These are phyloP conservation scores for Daphoenositta chrysoptera DNA, from an alignment of 2,113 vertebrate species.

Conservation along the genomic window DNA sequence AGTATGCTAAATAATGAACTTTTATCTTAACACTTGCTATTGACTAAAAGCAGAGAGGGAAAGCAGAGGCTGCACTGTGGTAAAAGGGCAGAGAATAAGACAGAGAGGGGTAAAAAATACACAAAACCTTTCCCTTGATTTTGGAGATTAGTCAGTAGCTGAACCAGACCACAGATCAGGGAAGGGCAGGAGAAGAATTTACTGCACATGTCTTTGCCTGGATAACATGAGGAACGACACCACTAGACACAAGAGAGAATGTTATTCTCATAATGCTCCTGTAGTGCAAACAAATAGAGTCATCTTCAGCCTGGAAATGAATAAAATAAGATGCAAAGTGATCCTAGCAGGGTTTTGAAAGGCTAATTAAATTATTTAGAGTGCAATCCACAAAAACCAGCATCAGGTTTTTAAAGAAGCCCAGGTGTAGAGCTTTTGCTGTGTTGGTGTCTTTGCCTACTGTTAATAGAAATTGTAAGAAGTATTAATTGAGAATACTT, in stretches of 20 bases:
- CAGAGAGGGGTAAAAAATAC: not conserved
- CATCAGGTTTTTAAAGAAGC: not conserved
- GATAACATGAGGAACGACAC: not conserved
- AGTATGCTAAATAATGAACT: not conserved
- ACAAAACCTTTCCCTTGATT: not conserved
- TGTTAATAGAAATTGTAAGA: not conserved
- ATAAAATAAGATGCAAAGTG: not conserved
- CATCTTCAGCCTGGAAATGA: not conserved
- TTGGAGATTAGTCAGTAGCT: not conserved
- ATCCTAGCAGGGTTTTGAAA: not conserved
- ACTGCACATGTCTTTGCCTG: not conserved
- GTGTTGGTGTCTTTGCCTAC: not conserved
- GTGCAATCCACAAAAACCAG: not conserved
- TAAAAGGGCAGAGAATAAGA: not conserved
- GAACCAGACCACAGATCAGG: not conserved
- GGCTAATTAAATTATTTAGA: not conserved
- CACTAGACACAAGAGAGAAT: not conserved
- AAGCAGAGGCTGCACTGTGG: not conserved
- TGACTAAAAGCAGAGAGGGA: not conserved
- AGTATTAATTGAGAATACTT: not conserved
- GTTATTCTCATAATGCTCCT: not conserved
- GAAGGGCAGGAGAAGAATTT: not conserved
- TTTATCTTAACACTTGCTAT: not conserved
- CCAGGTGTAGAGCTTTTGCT: not conserved
- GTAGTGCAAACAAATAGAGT: not conserved